Conservation (phyloP, 2,888 invertebrate genomes). For the Syrista parreyssii region DNA sequence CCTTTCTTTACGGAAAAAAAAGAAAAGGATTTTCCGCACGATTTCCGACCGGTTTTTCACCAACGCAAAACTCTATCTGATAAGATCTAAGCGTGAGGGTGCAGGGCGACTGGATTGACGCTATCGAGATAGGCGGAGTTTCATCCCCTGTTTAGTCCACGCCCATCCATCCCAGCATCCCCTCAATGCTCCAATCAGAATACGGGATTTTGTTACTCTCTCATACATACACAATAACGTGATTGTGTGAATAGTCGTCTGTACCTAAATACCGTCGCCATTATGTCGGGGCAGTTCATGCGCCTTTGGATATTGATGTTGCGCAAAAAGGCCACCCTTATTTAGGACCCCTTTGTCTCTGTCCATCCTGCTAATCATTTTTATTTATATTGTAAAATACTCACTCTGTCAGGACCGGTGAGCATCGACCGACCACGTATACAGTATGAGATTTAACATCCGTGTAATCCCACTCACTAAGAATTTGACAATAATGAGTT, state of each 20-base stretch:
- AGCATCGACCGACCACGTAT: not conserved
- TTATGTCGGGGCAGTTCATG: conserved; percentile 23
- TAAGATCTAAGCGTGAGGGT: conserved; percentile 10
- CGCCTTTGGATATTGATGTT: conserved; percentile 15
- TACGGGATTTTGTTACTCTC: not conserved
- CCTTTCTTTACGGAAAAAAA: not conserved
- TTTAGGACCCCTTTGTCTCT: not conserved
- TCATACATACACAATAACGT: not conserved
- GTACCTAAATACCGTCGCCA: conserved; percentile 31
- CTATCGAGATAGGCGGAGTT: conserved; percentile 13
- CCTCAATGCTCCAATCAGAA: conserved; percentile 14
- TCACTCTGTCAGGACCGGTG: not conserved
- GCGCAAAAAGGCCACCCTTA: not conserved
- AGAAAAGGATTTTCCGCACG: not conserved
- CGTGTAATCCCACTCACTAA: not conserved
- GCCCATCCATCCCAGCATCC: conserved; percentile 16
- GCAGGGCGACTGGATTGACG: not conserved
- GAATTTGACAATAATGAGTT: not conserved
- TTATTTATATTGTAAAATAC: not conserved
- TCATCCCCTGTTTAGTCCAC: conserved; percentile 8
- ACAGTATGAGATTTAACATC: not conserved
- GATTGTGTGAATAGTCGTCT: not conserved
- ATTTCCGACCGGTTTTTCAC: not conserved
- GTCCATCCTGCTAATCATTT: not conserved
- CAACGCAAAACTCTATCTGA: conserved; percentile 15